A percentile compares a stretch with the other conserved stretches of the same genome.
These are phyloP conservation scores for Syrphus vitripennis DNA, from an alignment of 2,888 invertebrate species.

Conservation along the genomic window DNA sequence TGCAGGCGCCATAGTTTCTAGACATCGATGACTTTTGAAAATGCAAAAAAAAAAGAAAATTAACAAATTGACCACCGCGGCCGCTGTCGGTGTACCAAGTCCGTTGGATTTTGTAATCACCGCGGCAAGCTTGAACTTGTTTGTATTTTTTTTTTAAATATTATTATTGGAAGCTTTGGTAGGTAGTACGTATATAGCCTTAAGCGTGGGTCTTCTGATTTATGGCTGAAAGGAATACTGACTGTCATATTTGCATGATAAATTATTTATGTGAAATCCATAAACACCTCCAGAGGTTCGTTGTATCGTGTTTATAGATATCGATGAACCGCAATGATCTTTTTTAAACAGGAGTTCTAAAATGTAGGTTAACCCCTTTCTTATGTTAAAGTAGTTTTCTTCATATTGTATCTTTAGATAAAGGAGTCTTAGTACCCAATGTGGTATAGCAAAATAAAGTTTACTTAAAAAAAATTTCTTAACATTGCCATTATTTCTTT, in stretches of 20 bases:
- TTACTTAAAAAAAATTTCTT: not conserved
- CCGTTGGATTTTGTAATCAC: slow-evolving; percentile 1
- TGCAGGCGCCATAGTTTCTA: slow-evolving; percentile 38
- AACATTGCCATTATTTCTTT: not conserved
- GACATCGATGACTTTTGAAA: slow-evolving; percentile 31
- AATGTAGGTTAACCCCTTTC: not conserved
- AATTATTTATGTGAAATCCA: slow-evolving; percentile 25
- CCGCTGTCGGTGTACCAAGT: not conserved
- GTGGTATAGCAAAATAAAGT: not conserved
- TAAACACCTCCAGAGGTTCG: slow-evolving; percentile 21
- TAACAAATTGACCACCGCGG: not conserved
- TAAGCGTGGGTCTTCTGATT: slow-evolving; percentile 23
- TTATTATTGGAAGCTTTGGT: not conserved
- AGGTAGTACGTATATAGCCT: not conserved
- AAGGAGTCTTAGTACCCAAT: not conserved
- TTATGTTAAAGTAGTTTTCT: not conserved
- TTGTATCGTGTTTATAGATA: not conserved
- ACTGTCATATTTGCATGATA: slow-evolving; percentile 24
- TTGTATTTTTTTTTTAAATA: no score
- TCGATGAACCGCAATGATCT: not conserved
- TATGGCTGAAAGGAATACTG: slow-evolving; percentile 1
- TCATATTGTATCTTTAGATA: not conserved
- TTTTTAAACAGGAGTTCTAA: not conserved
- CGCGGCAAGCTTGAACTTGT: slow-evolving; percentile 19
- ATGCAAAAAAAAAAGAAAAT: not conserved